Evolutionary conservation across 2,797 vertebrate species (phyloP), one percentile per base, ranked within the genome.

Genomic region (Notoglanidium macrostoma): DNA sequence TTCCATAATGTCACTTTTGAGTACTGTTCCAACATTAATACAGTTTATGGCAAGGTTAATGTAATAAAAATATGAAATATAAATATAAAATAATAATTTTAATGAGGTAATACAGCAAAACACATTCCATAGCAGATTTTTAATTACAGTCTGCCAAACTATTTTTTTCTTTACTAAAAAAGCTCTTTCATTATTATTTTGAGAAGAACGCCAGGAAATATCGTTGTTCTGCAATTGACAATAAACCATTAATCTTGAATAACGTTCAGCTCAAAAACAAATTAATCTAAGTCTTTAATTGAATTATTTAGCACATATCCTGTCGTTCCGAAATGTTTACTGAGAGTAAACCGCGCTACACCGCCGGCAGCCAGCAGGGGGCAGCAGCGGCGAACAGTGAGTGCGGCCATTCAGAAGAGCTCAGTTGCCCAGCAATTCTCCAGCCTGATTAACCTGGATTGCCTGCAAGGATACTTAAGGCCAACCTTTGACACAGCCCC

Each of bases 311-410:
- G 21, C 17, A 59, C 32, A 14, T 57, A 40, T 12, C 5, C 32
- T 26, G 55, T 0, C 2, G 0, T 21, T 23, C 0, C 2, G 55
- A 57, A 2, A 1, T 5, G 8, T 14, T 26, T 46, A 1, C 44
- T 23, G 26, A 61, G 29, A 26, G 77, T 9, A 65, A 65, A 65
- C 3, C 8, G 3, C 59, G 15, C 26, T 32, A 65, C 14, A 65
- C 26, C 15, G 8, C 21, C 15, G 26, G 11, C 26, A 65, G 15
- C 79, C 79, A 82, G 59, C 40, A 82, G 59, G n/a, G 59, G 40
- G 40, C 79, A 29, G 40, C 55, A 79, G 55, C 21, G 29, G 29
- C 29, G 11, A 32, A 79, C 54, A 59, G 77, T 79, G 14, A 79
- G 19, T 23, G 55, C 3, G 15, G 51, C n/a, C 29, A 12, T 55